Conservation (phyloP, 2,888 invertebrate species). For the Maniola hyperantus region DNA sequence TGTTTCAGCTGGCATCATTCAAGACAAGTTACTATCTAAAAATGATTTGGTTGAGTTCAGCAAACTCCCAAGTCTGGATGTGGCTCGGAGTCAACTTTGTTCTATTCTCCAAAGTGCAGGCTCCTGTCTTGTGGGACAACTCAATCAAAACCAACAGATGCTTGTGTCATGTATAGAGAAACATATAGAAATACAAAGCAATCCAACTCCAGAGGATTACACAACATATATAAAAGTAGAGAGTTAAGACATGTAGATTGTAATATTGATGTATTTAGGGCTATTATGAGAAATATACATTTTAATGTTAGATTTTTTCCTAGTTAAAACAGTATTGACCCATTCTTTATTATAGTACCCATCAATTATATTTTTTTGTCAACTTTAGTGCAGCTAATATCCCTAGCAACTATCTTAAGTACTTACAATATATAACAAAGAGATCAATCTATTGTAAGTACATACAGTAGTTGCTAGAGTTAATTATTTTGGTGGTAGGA, state of each 20-base stretch:
- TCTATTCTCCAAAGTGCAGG: constrained; percentile 86
- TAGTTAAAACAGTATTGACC: neutral
- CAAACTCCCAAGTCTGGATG: constrained; percentile 84
- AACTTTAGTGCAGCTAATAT: too few species aligned
- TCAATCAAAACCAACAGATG: constrained; percentile 86
- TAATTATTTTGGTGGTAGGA: too few species aligned
- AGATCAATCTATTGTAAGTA: too few species aligned
- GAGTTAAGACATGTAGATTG: constrained; percentile 26
- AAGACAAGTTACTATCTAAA: constrained; percentile 85
- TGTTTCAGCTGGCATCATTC: constrained; percentile 87
- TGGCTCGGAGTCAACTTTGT: constrained; percentile 86
- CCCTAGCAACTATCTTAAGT: too few species aligned
- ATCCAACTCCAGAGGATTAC: constrained; percentile 30
- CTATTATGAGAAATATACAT: constrained; percentile 13
- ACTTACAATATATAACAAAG: too few species aligned
- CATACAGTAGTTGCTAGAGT: too few species aligned
- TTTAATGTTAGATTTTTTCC: neutral
- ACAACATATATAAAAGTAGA: constrained; percentile 28
- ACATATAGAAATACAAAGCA: constrained; percentile 69
- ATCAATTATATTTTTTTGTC: neutral
- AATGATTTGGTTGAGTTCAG: constrained; percentile 87
- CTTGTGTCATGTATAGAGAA: constrained; percentile 86
- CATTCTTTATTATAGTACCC: neutral
- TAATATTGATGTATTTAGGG: constrained; percentile 17
- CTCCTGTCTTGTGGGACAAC: constrained; percentile 84